These are phyloP conservation scores for Griposia aprilina DNA, from an alignment of 2,888 invertebrate species.

Conservation along the genomic window DNA sequence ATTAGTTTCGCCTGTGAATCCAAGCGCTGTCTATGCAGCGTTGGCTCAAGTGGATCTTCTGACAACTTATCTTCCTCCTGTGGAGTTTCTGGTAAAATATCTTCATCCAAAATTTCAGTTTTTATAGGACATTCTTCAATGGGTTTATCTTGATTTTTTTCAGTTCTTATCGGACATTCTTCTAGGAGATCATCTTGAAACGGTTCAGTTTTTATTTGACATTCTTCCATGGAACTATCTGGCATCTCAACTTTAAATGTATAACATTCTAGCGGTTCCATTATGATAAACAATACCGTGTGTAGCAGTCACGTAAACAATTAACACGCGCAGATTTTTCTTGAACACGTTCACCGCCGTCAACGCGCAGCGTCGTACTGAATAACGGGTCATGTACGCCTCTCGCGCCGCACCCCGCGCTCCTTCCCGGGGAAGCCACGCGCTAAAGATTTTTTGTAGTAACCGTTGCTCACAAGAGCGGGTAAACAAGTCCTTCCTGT, in stretches of 20 bases:
- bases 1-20: slow-evolving; percentile 31
- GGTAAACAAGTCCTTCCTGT: neutral
- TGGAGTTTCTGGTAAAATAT: neutral
- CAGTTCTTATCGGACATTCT: neutral
- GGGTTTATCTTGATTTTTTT: neutral
- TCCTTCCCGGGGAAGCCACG: neutral
- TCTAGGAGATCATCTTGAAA: neutral
- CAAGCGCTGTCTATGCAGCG: neutral
- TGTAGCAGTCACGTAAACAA: slow-evolving; percentile 15
- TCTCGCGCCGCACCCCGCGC: slow-evolving; percentile 5
- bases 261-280: slow-evolving; percentile 16
- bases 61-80: neutral
- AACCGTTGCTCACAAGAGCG: neutral
- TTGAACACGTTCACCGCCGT: neutral
- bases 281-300: slow-evolving; percentile 19
- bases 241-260: slow-evolving; percentile 3
- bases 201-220: neutral
- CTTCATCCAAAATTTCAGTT: neutral
- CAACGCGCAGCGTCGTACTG: slow-evolving; percentile 24
- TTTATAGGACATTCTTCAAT: neutral
- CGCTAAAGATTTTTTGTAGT: neutral
- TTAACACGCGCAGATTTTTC: neutral
- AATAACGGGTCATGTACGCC: neutral
- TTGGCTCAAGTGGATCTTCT: slow-evolving; percentile 19
- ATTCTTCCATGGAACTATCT: slow-evolving; percentile 3